A percentile compares a stretch with the other conserved stretches of the same genome.
Evolutionary conservation across 2,888 invertebrate species (phyloP).

Genomic region (Andrena dorsata): DNA sequence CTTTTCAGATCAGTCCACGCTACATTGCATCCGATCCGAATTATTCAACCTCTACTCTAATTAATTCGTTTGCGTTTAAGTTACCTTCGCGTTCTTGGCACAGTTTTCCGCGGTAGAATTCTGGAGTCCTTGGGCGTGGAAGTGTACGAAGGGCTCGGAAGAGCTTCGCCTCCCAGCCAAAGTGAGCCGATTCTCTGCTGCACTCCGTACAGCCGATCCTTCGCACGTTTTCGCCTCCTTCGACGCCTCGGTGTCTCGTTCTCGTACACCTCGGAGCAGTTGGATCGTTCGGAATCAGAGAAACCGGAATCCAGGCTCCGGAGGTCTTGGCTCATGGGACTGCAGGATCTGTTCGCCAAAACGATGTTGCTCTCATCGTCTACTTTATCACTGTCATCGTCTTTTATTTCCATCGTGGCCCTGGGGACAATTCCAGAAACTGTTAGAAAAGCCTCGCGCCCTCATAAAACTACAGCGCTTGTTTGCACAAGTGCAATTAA

Average conservation of each 20-base stretch:
- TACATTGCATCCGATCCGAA: conserved; percentile 28
- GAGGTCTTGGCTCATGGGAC: conserved; percentile 77
- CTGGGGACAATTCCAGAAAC: conserved; percentile 10
- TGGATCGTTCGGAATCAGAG: conserved; percentile 91
- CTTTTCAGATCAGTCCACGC: conserved; percentile 21
- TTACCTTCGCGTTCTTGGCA: conserved; percentile 49
- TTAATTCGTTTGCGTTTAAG: background rate
- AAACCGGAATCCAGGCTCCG: conserved; percentile 93
- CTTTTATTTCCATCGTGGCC: conserved; percentile 38
- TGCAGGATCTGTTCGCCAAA: conserved; percentile 64
- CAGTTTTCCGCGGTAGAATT: conserved; percentile 29
- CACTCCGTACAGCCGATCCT: conserved; percentile 27
- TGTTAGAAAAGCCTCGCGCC: background rate
- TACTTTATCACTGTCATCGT: conserved; percentile 36
- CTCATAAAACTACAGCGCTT: background rate
- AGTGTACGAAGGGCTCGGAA: conserved; percentile 76
- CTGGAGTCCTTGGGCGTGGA: conserved; percentile 78
- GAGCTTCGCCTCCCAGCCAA: conserved; percentile 59
- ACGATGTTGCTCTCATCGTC: conserved; percentile 14
- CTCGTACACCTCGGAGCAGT: conserved; percentile 73
- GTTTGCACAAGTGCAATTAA: too few species aligned
- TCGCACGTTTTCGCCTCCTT: conserved; percentile 48
- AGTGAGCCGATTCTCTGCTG: conserved; percentile 23
- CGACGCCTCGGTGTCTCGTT: conserved; percentile 59
- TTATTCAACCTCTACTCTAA: background rate